phyloP scores from a whole-genome alignment of 2,797 vertebrate genomes.

The Hephaestus fuliginosus region DNA sequence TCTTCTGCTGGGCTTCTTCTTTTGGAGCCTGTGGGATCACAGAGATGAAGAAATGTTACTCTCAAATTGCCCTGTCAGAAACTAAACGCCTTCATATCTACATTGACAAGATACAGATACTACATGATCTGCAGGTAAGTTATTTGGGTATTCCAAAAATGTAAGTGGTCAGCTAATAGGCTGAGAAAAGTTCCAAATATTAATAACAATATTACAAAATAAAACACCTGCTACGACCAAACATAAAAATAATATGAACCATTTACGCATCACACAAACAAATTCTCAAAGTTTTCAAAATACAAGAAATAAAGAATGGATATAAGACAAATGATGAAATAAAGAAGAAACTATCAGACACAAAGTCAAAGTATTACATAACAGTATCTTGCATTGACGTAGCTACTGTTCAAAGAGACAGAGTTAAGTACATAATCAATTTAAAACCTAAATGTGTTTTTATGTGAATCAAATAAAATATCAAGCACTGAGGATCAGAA shows the following conservation, averaged over 20 bases:
- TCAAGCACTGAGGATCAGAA: no score
- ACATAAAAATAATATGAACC: not conserved
- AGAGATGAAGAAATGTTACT: not conserved
- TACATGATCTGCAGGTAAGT: not conserved
- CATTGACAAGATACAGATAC: not conserved
- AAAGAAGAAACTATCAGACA: not conserved
- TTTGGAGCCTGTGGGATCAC: slow-evolving; percentile 49
- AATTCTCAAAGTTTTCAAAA: not conserved
- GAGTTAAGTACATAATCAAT: no score
- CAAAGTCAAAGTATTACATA: not conserved
- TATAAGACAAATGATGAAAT: not conserved
- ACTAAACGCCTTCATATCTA: not conserved
- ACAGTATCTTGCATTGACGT: not conserved
- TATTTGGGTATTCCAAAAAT: not conserved
- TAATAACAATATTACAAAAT: not conserved
- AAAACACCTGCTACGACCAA: not conserved
- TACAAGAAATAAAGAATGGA: not conserved
- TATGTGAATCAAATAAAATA: no score
- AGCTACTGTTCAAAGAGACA: no score
- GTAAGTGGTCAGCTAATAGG: no score
- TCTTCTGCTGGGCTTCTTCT: slow-evolving; percentile 60
- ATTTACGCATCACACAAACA: not conserved
- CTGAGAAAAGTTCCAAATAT: no score
- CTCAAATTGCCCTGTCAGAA: not conserved
- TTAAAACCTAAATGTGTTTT: no score